Percentiles rank a stretch among this genome's conserved stretches.
Conservation (phyloP, 2,888 invertebrate species). For the Macaria liturata region DNA sequence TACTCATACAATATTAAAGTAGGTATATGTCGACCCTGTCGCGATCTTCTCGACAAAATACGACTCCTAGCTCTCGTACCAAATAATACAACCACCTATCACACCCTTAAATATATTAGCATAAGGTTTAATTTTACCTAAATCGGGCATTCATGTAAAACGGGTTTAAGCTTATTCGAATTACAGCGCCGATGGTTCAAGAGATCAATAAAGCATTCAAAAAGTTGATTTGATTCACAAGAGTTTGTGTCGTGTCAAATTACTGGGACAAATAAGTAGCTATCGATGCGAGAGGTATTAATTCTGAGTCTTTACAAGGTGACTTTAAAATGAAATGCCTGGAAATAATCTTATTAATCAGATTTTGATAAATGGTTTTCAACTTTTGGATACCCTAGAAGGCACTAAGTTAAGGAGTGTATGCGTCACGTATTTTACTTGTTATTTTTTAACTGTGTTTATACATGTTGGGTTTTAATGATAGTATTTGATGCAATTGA, state of each 20-base stretch:
- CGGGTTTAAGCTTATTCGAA: slow-evolving; percentile 55
- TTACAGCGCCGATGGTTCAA: slow-evolving; percentile 56
- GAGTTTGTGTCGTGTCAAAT: slow-evolving; percentile 35
- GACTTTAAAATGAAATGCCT: neutral
- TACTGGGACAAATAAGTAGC: slow-evolving; percentile 31
- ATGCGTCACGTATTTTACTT: no score
- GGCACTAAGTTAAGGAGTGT: no score
- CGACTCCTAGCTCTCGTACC: slow-evolving; percentile 36
- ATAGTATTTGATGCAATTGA: no score
- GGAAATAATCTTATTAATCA: no score
- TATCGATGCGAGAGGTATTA: slow-evolving; percentile 4
- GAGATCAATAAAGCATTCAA: slow-evolving; percentile 66
- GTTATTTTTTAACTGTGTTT: no score
- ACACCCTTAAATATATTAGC: neutral
- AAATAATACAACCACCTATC: slow-evolving; percentile 11
- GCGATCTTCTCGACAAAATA: slow-evolving; percentile 52
- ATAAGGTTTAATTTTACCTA: slow-evolving; percentile 34
- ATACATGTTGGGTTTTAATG: no score
- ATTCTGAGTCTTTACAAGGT: no score
- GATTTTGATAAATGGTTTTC: no score
- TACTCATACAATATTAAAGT: slow-evolving; percentile 55
- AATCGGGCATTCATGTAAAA: slow-evolving; percentile 12
- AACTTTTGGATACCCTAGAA: no score
- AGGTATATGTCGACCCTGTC: slow-evolving; percentile 47
- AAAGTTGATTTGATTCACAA: slow-evolving; percentile 64